These are phyloP conservation scores for Euproctis similis DNA, from an alignment of 2,888 invertebrate species.

Conservation along the genomic window DNA sequence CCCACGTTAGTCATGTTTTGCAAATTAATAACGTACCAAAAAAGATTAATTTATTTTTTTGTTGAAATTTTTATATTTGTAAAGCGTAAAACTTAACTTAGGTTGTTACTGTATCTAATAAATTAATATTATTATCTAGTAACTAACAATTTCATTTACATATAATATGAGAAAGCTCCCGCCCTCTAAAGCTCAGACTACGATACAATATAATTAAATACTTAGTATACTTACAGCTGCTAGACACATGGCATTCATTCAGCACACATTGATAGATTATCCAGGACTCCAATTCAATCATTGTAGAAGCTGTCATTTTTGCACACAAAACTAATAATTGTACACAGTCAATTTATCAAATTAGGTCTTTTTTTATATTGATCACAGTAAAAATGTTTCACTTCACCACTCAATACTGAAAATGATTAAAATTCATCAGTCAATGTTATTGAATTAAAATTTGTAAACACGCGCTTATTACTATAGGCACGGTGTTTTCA, in stretches of 20 bases:
- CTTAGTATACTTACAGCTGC: constrained; percentile 76
- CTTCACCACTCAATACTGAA: constrained; percentile 21
- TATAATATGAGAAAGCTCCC: too few species aligned
- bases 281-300: constrained; percentile 82
- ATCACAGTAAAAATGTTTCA: constrained; percentile 31
- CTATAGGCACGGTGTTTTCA: constrained; percentile 39
- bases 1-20: too few species aligned
- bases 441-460: constrained; percentile 34
- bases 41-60: too few species aligned
- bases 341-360: constrained; percentile 37
- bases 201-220: neutral
- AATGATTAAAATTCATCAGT: constrained; percentile 35
- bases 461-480: constrained; percentile 40
- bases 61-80: too few species aligned
- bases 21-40: too few species aligned
- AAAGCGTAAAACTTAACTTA: too few species aligned
- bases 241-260: constrained; percentile 79
- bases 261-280: constrained; percentile 81
- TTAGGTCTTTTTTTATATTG: constrained; percentile 15
- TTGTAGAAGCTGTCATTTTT: constrained; percentile 72
- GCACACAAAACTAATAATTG: constrained; percentile 28
- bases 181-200: neutral
- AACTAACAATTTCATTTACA: too few species aligned
- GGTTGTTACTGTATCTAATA: too few species aligned
- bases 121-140: too few species aligned